Base-by-base conservation (phyloP, 2,888 invertebrate species). In the Cryptus armator region DNA sequence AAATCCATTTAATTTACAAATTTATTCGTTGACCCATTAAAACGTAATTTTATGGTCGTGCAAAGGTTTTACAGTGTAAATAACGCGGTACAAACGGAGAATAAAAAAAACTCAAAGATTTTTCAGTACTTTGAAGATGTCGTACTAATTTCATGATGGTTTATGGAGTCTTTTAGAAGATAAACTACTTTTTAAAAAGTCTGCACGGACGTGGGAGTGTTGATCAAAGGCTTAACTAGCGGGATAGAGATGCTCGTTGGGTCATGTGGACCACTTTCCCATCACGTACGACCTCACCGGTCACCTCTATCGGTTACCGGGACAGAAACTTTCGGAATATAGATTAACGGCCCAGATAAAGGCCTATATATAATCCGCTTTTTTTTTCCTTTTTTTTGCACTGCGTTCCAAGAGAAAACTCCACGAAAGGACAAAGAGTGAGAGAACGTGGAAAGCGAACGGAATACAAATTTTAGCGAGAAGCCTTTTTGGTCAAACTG, bases 301-400 rank as follows among this genome's bases (percentile, higher is more conserved):
- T 29, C 24, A 59, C 59, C 59, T 59, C 59, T 24, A 59, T 59
- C 59, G 59, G 59, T 59, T 29, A 12, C 29, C 59, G 7, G 59
- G 59, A 59, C 59, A 59, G 59, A 59, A 59, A 59, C 59, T 59
- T 59, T 59, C 29, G 32, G 59, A 59, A 32, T 59, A 32, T 59
- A 59, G 59, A 59, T 32, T 59, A 59, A 59, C 29, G 59, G 59
- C 59, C 59, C 6, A 32, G 59, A 24, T 32, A 14, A 32, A 59
- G 48, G 37, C 37, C 48, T 48, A 32, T 14, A 32, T 14, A 32
- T 32, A 32, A 29, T 5, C 32, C 4, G 14, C 29, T 16, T 53
- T 53, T 53, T 53, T 19, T 19, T n/a, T 24, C 12, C 29, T 29
- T 12, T 59, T 12, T 59, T 59, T 29, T n/a, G 5, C 12, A 19